Evolutionary conservation across 2,797 vertebrate genomes (phyloP).

Genomic region (Oryzias sinensis): DNA sequence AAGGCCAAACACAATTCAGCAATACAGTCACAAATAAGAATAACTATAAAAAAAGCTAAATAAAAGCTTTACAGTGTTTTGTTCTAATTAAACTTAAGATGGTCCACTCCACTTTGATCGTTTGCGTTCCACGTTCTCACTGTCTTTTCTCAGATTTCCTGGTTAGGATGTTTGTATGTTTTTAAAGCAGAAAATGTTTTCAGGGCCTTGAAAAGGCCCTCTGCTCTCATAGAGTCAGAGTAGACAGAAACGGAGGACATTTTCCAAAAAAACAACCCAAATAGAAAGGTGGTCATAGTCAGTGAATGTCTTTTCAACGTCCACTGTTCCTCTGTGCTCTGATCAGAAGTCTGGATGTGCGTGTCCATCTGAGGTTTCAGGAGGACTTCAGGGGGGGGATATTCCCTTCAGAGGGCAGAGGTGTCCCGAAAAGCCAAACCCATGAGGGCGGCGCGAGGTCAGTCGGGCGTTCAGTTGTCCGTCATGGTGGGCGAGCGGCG

Average conservation of each 20-base stretch:
- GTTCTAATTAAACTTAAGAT: too few species aligned
- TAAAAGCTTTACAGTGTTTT: too few species aligned
- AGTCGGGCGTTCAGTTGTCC: slow-evolving; percentile 11
- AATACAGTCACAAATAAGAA: too few species aligned
- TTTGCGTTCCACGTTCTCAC: too few species aligned
- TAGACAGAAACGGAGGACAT: neutral
- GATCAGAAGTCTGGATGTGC: too few species aligned
- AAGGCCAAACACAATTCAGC: too few species aligned
- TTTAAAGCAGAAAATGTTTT: slow-evolving; percentile 15
- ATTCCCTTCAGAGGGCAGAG: slow-evolving; percentile 47
- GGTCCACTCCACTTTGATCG: neutral
- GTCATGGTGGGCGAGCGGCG: slow-evolving; percentile 14
- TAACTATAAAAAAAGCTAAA: too few species aligned
- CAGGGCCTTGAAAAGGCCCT: neutral
- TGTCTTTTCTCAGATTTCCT: neutral
- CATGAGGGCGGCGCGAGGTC: slow-evolving; percentile 29
- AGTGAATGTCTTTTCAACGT: too few species aligned
- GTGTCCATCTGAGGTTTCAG: slow-evolving; percentile 10
- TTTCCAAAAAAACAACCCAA: too few species aligned
- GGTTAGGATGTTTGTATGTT: slow-evolving; percentile 15
- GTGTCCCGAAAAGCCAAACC: slow-evolving; percentile 24
- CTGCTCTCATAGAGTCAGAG: neutral
- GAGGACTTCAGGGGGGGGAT: slow-evolving; percentile 21
- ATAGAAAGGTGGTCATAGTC: neutral
- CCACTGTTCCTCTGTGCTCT: too few species aligned